A percentile compares a stretch with the other conserved stretches of the same genome.
Evolutionary conservation across 2,113 vertebrate genomes (phyloP).

Genomic region (Ageneiosus marmoratus): DNA sequence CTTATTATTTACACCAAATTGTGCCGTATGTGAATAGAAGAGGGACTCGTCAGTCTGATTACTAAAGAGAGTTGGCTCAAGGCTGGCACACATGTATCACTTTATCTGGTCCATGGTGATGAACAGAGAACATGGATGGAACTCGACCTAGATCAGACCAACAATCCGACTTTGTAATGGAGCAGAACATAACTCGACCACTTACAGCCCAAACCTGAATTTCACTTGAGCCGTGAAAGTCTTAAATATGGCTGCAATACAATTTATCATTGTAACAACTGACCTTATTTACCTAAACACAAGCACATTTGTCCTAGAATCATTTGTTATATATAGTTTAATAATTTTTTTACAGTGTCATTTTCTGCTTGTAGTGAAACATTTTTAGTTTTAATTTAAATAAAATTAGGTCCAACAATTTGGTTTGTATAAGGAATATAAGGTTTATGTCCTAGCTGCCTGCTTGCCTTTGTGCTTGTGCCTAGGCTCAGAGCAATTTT

Average conservation of each 20-base stretch:
- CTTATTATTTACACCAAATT: not conserved
- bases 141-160: not conserved
- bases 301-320: not conserved
- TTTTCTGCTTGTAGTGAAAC: not conserved
- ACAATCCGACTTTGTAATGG: not conserved
- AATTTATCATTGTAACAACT: not conserved
- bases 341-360: not conserved
- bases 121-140: not conserved
- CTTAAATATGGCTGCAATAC: not conserved
- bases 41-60: not conserved
- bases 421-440: not conserved
- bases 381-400: not conserved
- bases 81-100: not conserved
- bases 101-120: not conserved
- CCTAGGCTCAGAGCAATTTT: no score
- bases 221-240: not conserved
- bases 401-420: not conserved
- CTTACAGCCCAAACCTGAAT: not conserved
- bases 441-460: no score
- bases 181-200: not conserved
- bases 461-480: no score
- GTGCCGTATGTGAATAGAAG: not conserved
- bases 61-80: not conserved
- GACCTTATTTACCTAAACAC: not conserved
- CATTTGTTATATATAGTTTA: not conserved